Evolutionary conservation across 2,888 invertebrate genomes (phyloP).

Genomic region (Pyrrhia umbra): DNA sequence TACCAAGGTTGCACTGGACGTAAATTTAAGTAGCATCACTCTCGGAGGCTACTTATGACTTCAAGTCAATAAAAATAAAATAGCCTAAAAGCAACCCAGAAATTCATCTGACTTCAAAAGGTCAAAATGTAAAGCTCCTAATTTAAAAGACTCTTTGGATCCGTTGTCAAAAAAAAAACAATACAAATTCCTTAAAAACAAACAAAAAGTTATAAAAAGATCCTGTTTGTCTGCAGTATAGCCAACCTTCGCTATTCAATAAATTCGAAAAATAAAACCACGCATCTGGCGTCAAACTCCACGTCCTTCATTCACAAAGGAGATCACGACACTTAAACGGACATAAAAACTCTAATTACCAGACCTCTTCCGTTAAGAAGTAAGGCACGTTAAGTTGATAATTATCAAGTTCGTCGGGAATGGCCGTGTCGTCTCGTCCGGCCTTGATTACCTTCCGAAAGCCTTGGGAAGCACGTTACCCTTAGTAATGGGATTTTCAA

Average conservation of each 20-base stretch:
- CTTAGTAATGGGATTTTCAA: slow-evolving; percentile 27
- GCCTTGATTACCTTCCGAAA: slow-evolving; percentile 51
- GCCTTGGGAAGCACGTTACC: slow-evolving; percentile 50
- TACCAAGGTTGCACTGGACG: no score
- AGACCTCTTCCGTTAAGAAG: slow-evolving; percentile 56
- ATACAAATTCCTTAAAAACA: no score
- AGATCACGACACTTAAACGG: slow-evolving; percentile 48
- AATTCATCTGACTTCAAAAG: no score
- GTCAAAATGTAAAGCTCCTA: no score
- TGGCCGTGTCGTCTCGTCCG: slow-evolving; percentile 32
- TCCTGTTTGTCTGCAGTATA: no score
- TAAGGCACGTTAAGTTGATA: slow-evolving; percentile 59
- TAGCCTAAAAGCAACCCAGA: no score
- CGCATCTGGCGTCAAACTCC: slow-evolving; percentile 42
- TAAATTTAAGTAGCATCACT: no score
- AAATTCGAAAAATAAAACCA: slow-evolving; percentile 36
- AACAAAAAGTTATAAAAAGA: no score
- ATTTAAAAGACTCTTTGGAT: no score
- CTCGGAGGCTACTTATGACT: no score
- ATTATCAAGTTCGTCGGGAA: slow-evolving; percentile 49
- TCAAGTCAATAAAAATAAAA: no score
- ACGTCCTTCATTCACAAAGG: slow-evolving; percentile 50
- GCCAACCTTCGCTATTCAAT: not conserved
- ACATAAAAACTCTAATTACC: slow-evolving; percentile 60
- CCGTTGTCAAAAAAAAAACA: no score